These are phyloP conservation scores for Pachycephala philippinensis DNA, from an alignment of 2,113 vertebrate species.

Conservation along the genomic window DNA sequence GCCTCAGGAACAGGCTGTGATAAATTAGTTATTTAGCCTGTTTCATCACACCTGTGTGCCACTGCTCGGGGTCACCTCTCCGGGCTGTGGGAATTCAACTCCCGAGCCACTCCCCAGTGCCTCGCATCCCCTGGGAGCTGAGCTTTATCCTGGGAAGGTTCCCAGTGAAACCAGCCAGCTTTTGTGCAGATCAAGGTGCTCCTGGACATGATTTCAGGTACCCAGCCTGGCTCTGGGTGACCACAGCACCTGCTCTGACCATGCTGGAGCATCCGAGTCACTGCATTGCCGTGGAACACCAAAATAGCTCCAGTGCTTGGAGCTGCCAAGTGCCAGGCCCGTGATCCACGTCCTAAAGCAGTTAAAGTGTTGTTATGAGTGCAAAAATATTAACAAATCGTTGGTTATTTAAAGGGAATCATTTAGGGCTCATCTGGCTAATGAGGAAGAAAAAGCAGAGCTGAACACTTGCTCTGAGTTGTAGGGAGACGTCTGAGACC, in stretches of 20 bases:
- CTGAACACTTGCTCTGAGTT: not conserved
- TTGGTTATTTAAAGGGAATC: slow-evolving; percentile 28
- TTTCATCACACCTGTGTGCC: not conserved
- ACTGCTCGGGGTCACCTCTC: not conserved
- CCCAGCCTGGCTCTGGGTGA: not conserved
- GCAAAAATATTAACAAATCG: slow-evolving; percentile 56
- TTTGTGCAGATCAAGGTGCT: not conserved
- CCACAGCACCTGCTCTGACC: not conserved
- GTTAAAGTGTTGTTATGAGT: not conserved
- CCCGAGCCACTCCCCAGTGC: accelerated
- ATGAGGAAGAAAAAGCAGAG: slow-evolving; percentile 5
- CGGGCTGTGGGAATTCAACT: accelerated
- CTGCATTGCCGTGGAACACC: not conserved
- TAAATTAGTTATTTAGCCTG: not conserved
- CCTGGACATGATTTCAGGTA: accelerated
- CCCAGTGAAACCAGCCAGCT: not conserved
- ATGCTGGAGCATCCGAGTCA: not conserved
- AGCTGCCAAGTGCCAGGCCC: not conserved
- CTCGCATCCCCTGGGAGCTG: not conserved
- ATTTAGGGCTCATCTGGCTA: slow-evolving; percentile 25
- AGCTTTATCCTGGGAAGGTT: not conserved
- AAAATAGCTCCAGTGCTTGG: not conserved
- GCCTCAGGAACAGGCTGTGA: not conserved
- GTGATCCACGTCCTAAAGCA: not conserved
- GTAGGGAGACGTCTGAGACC: not conserved